Base-by-base conservation (phyloP, 1,140 invertebrate genomes). In the Carposina sasakii region DNA sequence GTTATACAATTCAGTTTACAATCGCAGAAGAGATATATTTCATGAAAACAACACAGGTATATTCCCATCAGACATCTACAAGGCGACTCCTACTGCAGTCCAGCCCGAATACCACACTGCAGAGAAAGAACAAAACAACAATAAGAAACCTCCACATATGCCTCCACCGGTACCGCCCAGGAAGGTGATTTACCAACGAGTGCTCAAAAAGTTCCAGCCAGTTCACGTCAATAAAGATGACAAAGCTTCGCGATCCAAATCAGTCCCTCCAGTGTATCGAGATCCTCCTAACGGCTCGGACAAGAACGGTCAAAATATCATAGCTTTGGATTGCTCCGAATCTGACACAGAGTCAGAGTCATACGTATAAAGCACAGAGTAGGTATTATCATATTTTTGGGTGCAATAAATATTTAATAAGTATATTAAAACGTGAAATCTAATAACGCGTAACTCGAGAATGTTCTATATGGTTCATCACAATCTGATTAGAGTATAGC, bases 311-410 rank as follows among this genome's bases (percentile, higher is more conserved):
- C 61, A 78, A 52, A 76, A 81, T 46, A 68, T 73, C n/a, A 60
- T 85, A 61, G 78, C 75, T 33, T 61, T 85, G 21, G 81, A 77
- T 30, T 75, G 69, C 43, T 82, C 81, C 4, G 84, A 82, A 46
- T 83, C 84, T 12, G 84, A 85, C 48, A 86, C 84, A 1, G 84
- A 86, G 61, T 85, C 84, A 5, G 84, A 86, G 57, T 86, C 84
- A 31, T 86, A 86, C 57, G 84, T 86, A 33, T 85, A 17, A 49
- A 50, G 50, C 51, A 60, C 54, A 60, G 10, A 48, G 16, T 31
- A 13, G 22, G 23, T 41, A 40, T 16, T 13, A 13, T n/a, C 15
- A 34, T 34, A 3, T 33, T 33, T 34, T 34, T 13, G 33, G 33
- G 33, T 34, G 33, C 33, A 34, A 16, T 34, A 34, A 34, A 34